Evolutionary conservation across 2,113 vertebrate genomes (phyloP).

Genomic region (Pelobates fuscus): DNA sequence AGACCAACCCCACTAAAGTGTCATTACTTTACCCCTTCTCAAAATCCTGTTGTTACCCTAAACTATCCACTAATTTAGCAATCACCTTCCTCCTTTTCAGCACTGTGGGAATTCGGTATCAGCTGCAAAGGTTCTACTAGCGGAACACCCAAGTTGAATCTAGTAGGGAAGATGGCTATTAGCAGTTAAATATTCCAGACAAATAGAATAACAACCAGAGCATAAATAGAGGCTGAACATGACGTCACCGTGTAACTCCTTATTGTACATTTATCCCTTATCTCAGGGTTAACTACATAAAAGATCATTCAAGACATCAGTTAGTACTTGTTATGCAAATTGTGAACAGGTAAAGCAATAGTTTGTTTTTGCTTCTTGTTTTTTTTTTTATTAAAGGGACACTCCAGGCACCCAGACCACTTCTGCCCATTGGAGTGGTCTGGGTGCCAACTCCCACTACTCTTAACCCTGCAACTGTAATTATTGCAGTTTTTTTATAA

Average conservation of each 20-base stretch:
- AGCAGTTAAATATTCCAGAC: slow-evolving; percentile 64
- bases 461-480: too few species aligned
- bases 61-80: slow-evolving; percentile 67
- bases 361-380: too few species aligned
- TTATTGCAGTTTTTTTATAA: too few species aligned
- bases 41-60: slow-evolving; percentile 76
- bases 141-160: slow-evolving; percentile 96
- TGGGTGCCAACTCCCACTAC: too few species aligned
- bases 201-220: slow-evolving; percentile 60
- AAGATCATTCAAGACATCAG: too few species aligned
- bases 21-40: slow-evolving; percentile 80
- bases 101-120: slow-evolving; percentile 84
- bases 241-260: neutral
- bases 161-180: slow-evolving; percentile 62
- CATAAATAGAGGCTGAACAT: slow-evolving; percentile 69
- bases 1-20: slow-evolving; percentile 92
- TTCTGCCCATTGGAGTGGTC: too few species aligned
- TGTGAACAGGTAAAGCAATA: too few species aligned
- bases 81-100: too few species aligned
- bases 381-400: too few species aligned
- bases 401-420: too few species aligned
- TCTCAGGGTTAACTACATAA: neutral
- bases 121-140: slow-evolving; percentile 71
- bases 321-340: too few species aligned
- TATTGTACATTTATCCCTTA: neutral